Base-by-base conservation (phyloP, 2,113 vertebrate genomes). In the Trichechus manatus region DNA sequence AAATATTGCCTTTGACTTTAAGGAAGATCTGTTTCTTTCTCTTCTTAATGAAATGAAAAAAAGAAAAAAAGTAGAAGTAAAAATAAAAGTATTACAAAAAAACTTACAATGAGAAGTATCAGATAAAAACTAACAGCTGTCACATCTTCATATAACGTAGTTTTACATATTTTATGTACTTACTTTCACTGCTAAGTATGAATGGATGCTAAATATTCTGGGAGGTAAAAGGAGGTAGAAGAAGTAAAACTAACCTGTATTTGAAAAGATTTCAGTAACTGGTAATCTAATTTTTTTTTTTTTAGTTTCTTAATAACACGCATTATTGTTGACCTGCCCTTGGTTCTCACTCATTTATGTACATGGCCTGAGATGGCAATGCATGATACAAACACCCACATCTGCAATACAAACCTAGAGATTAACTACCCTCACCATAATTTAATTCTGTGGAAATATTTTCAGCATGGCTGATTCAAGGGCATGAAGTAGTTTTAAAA, bases 31-130 rank as follows among this genome's bases (percentile, higher is more conserved):
- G 6, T 61, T 53, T 74, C 63, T 78, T 39, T 42, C 17, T 87
- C 31, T 89, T 42, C 10, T 72, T 74, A 89, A 83, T 59, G 4
- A 31, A 36, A 25, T 22, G 14, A 68, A 82, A 61, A 42, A 84
- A 64, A 80, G 3, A 61, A 61, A 56, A 11, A 74, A 79, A 89
- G 61, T 78, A 53, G 23, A 63, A 4, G 14, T 44, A 77, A 86
- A 96, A 72, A 79, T 50, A 17, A 89, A 96, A 39, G 39, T 39
- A 39, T 39, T 61, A 13, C 17, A 70, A 89, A 93, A 93, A 47
- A 23, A 3, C 9, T 74, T 64, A 39, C 1, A 75, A 61, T 61
- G 6, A 80, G 5, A 5, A 31, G 1, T n/a, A 74, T 1, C 15
- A 78, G 81, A 85, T 59, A 42, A 72, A 86, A 93, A 50, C 27